Base-by-base conservation (phyloP, 2,113 vertebrate species). In the Hyla sarda region DNA sequence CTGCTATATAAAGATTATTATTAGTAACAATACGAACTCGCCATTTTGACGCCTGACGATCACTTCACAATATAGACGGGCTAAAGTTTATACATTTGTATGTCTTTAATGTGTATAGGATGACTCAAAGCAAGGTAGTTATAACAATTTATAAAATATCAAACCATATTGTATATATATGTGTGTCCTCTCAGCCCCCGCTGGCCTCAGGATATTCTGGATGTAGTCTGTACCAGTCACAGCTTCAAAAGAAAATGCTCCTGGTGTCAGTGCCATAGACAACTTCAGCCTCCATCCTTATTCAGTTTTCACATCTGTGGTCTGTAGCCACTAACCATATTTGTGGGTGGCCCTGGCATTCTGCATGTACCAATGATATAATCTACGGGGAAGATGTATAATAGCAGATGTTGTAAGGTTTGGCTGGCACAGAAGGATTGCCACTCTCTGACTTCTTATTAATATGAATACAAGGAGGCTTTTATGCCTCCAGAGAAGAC, bases 311-410 rank as follows among this genome's bases (percentile, higher is more conserved):
- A 78, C 71, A 86, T 16, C 9, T 34, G 60, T 23, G 0, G 77
- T 34, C 86, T 73, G 9, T 32, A n/a, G 45, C 82, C 88, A 83
- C 89, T 87, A 87, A 88, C 78, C 3, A 56, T 50, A 78, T 34
- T 0, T 50, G 9, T 77, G 71, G 56, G 65, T 47, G 37, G 34
- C 41, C 34, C 1, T 72, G 83, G 73, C 69, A 45, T 71, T 77
- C 25, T 1, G n/a, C 72, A 48, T 75, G 28, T 54, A 48, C 30
- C 30, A 71, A 79, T 79, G 30, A 85, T 71, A 67, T 34, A 32
- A 37, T 72, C 52, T 58, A 34, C 25, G 76, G 71, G 54, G 50
- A 72, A 41, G 54, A 73, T 73, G 56, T 54, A 52, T 73, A 80
- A 86, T 58, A 56, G 62, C 84, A 86, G 84, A 81, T 58, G 77